These are phyloP conservation scores for Calameuta pallipes DNA, from an alignment of 2,888 invertebrate genomes.

Conservation along the genomic window DNA sequence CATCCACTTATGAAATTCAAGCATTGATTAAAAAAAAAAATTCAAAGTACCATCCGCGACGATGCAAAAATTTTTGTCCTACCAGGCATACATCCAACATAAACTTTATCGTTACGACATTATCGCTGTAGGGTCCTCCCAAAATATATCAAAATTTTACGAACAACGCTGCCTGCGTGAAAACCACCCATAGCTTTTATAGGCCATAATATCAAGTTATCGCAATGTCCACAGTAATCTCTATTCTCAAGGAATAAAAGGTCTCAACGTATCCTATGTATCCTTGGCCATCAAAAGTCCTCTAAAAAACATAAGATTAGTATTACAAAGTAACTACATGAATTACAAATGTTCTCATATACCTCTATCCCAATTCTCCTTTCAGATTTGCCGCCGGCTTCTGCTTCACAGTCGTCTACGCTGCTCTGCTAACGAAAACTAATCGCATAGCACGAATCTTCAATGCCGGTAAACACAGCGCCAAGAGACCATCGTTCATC, in stretches of 20 bases:
- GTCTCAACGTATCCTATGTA: background rate
- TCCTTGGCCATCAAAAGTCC: background rate
- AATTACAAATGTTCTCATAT: background rate
- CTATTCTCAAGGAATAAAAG: background rate
- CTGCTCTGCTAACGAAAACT: conserved; percentile 96
- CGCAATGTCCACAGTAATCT: background rate
- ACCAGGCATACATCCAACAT: background rate
- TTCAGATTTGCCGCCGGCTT: conserved; percentile 89
- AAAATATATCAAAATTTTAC: background rate
- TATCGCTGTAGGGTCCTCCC: background rate
- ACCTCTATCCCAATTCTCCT: conserved; percentile 11
- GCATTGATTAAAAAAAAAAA: background rate
- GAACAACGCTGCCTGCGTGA: background rate
- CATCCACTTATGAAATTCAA: background rate
- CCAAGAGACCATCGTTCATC: conserved; percentile 93
- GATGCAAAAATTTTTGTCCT: background rate
- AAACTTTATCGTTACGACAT: background rate
- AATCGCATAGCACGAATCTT: conserved; percentile 97
- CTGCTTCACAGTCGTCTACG: conserved; percentile 97
- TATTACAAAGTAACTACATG: background rate
- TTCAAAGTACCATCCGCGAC: background rate
- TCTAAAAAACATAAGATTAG: background rate
- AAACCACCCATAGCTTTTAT: background rate
- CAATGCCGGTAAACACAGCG: conserved; percentile 95
- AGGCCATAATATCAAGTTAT: background rate